Conservation (phyloP, 2,113 vertebrate genomes). For the Urocynchramus pylzowi region DNA sequence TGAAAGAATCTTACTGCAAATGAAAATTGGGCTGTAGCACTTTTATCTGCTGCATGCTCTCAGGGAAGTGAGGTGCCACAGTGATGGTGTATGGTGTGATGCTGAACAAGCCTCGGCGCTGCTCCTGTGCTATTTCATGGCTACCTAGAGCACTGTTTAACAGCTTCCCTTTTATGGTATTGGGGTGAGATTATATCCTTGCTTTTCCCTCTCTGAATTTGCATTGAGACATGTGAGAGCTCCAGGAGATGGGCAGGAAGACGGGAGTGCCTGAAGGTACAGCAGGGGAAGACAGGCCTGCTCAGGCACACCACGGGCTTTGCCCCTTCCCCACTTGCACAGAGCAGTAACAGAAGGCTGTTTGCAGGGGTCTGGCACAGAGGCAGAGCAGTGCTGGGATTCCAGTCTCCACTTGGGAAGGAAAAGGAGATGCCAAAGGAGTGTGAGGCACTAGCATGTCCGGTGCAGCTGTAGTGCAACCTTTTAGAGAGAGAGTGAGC, state of each 20-base stretch:
- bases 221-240: fast-evolving
- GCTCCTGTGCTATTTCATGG: background rate
- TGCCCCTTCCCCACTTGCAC: fast-evolving
- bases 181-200: background rate
- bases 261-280: background rate
- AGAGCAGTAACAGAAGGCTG: background rate
- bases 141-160: background rate
- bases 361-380: background rate
- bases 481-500: background rate
- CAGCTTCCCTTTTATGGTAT: background rate
- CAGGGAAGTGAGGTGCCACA: background rate
- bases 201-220: background rate
- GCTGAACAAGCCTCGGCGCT: background rate
- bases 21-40: background rate
- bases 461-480: background rate
- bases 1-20: background rate
- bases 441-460: background rate
- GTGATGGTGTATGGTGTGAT: fast-evolving
- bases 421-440: background rate
- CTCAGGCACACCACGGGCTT: background rate
- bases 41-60: background rate
- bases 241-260: background rate
- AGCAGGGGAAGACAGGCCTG: background rate
- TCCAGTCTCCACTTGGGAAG: background rate
- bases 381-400: background rate